Base-by-base conservation (phyloP, 2,888 invertebrate genomes). In the Catocala sponsa region DNA sequence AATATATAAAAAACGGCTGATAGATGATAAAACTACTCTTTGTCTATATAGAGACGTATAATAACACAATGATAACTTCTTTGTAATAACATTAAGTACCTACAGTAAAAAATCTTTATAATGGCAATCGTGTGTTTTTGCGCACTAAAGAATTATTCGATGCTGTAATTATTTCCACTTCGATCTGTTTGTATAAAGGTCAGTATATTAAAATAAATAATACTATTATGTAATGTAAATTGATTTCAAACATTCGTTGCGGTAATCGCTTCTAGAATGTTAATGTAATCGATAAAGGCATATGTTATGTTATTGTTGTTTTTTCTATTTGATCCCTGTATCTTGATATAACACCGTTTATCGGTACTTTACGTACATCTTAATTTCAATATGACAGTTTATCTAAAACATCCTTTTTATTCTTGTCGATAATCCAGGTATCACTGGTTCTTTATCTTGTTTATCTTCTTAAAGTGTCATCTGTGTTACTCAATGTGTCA, bases 31-130 rank as follows among this genome's bases (percentile, higher is more conserved):
- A 57, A 35, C 44, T 42, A 48, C 53, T 43, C 41, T 56, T 62
- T 64, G 58, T 72, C 7, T 35, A 47, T 46, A 41, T 11, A 38
- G 7, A n/a, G 38, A 41, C 44, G 38, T 33, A 53, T 41, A 61
- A 44, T 33, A 63, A 42, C 59, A 65, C 55, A 70, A 65, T 55
- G 48, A 48, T 63, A 63, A 59, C 10, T 53, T 25, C 55, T 59
- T 64, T 53, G 70, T 70, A 65, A 70, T 70, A 49, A 50, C 50
- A 57, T 51, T 25, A 42, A 52, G 11, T n/a, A 15, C n/a, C n/a
- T n/a, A n/a, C 15, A 42, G 51, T 15, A 53, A 55, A 33, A 55
- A 55, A 25, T 33, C 7, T n/a, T 33, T 9, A 63, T 42, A 25
- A 44, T 38, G 10, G 51, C 50, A 38, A 56, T 60, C 9, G 51